A percentile compares a stretch with the other conserved stretches of the same genome.
Evolutionary conservation across 2,888 invertebrate species (phyloP).

Genomic region (Lissonota sp.): DNA sequence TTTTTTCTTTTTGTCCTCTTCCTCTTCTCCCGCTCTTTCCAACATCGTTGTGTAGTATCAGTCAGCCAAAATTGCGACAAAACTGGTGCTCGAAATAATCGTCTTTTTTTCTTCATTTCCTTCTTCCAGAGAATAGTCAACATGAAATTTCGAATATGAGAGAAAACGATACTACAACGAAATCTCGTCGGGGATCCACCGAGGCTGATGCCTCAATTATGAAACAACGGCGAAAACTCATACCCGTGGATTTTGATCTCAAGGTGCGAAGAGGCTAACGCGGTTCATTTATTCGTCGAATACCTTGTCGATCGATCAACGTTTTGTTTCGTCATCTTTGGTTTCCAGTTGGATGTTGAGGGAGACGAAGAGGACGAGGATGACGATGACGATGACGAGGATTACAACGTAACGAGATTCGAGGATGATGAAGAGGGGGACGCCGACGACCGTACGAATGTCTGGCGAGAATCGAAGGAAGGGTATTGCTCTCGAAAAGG

Average conservation of each 20-base stretch:
- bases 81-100: neutral
- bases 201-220: conserved; percentile 51
- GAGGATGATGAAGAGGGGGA: conserved; percentile 73
- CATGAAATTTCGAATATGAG: conserved; percentile 62
- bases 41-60: conserved; percentile 10
- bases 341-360: conserved; percentile 80
- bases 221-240: conserved; percentile 74
- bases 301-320: neutral
- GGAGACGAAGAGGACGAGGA: conserved; percentile 84
- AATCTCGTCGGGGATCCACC: conserved; percentile 68
- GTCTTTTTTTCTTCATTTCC: conserved; percentile 8
- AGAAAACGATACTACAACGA: conserved; percentile 64
- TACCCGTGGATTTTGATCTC: conserved; percentile 81
- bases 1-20: conserved; percentile 23
- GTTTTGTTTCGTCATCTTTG: conserved; percentile 3
- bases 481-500: conserved; percentile 65
- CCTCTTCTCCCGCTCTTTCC: conserved; percentile 20
- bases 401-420: conserved; percentile 76
- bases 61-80: too few species aligned
- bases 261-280: conserved; percentile 69
- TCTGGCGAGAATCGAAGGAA: conserved; percentile 72
- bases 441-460: conserved; percentile 59
- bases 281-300: conserved; percentile 1
- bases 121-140: conserved; percentile 69
- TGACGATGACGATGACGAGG: conserved; percentile 82